Evolutionary conservation across 2,113 vertebrate genomes (phyloP).

Genomic region (Pontoporia blainvillei): DNA sequence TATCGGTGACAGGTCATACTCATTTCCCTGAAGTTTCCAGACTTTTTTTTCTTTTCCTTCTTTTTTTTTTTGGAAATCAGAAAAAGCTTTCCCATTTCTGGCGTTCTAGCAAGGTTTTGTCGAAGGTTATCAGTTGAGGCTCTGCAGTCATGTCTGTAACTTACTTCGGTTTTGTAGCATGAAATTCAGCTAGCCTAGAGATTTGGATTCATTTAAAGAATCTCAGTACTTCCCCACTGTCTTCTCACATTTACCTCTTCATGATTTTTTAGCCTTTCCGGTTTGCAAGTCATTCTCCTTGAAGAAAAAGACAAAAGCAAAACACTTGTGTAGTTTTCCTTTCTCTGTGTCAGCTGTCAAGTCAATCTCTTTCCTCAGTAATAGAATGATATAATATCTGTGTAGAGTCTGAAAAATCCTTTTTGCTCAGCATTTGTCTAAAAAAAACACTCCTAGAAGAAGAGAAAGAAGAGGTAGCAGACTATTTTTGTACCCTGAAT

Average conservation of each 20-base stretch:
- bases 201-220: conserved; percentile 46
- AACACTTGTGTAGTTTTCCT: conserved; percentile 48
- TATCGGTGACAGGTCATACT: not conserved
- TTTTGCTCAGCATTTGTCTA: conserved; percentile 37
- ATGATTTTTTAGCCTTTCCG: conserved; percentile 39
- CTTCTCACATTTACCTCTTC: conserved; percentile 46
- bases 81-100: not conserved
- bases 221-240: conserved; percentile 23
- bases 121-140: not conserved
- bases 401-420: not conserved
- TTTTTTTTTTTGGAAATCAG: not conserved
- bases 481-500: not conserved
- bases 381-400: conserved; percentile 25
- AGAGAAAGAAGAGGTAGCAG: not conserved
- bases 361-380: conserved; percentile 35
- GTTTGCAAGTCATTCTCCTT: conserved; percentile 60
- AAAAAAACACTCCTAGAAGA: not conserved
- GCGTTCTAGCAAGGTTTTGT: conserved; percentile 15
- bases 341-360: conserved; percentile 55
- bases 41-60: not conserved
- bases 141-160: not conserved
- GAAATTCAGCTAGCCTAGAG: conserved; percentile 24
- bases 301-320: conserved; percentile 63
- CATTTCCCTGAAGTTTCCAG: not conserved
- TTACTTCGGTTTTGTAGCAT: conserved; percentile 9